Conservation (phyloP, 2,113 vertebrate species). For the Scomber colias region DNA sequence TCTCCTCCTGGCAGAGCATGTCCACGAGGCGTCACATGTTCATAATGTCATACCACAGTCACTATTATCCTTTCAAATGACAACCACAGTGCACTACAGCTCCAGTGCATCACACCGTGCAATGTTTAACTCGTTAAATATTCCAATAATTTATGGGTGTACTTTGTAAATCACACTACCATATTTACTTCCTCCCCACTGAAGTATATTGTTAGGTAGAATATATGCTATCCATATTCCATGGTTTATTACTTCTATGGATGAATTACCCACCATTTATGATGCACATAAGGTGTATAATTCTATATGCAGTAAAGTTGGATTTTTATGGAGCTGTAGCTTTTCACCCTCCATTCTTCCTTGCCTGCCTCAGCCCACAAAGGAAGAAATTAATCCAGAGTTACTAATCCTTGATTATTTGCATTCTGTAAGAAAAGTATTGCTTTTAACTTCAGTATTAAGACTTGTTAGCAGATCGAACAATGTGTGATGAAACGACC, state of each 20-base stretch:
- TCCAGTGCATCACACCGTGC: slow-evolving; percentile 48
- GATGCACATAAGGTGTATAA: slow-evolving; percentile 84
- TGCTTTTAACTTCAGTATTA: slow-evolving; percentile 12
- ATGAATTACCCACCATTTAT: slow-evolving; percentile 81
- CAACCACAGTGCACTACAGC: slow-evolving; percentile 38
- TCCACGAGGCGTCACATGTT: slow-evolving; percentile 75
- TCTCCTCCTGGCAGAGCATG: slow-evolving; percentile 83
- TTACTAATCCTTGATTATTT: slow-evolving; percentile 51
- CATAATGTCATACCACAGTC: slow-evolving; percentile 30
- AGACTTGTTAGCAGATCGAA: slow-evolving; percentile 17
- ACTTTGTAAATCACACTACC: slow-evolving; percentile 82
- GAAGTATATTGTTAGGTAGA: slow-evolving; percentile 79
- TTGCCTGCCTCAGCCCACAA: slow-evolving; percentile 24
- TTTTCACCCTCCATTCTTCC: slow-evolving; percentile 53
- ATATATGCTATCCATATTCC: slow-evolving; percentile 81
- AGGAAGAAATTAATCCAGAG: slow-evolving; percentile 56
- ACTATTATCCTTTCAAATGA: slow-evolving; percentile 58
- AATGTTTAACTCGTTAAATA: slow-evolving; percentile 80
- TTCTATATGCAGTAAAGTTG: slow-evolving; percentile 81
- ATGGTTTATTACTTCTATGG: slow-evolving; percentile 79
- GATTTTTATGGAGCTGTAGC: slow-evolving; percentile 76
- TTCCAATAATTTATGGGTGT: slow-evolving; percentile 78
- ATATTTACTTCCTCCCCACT: slow-evolving; percentile 79
- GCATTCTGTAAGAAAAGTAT: slow-evolving; percentile 25
- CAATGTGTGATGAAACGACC: slow-evolving; percentile 1